These are phyloP conservation scores for Lepus townsendii DNA, from an alignment of 2,797 vertebrate species.

Conservation along the genomic window DNA sequence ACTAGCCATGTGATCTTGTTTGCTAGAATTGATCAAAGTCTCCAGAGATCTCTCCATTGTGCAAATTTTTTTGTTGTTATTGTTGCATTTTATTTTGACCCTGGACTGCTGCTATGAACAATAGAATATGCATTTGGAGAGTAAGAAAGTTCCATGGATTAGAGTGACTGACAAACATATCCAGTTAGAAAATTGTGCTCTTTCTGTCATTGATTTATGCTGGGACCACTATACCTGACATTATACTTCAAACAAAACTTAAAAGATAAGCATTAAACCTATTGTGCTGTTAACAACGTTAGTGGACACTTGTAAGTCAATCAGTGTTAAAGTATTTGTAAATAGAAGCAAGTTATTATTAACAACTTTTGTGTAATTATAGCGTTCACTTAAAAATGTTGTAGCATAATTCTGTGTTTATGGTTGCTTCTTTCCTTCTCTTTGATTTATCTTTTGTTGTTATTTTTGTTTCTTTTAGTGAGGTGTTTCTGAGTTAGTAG, in stretches of 20 bases:
- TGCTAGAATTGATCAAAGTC: slow-evolving; percentile 86
- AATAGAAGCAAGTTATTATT: slow-evolving; percentile 97
- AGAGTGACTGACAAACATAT: slow-evolving; percentile 94
- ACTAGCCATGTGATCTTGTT: slow-evolving; percentile 88
- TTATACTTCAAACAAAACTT: slow-evolving; percentile 91
- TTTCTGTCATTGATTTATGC: slow-evolving; percentile 97
- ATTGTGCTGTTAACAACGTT: slow-evolving; percentile 96
- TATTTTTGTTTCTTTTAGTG: slow-evolving; percentile 87
- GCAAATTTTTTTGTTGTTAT: slow-evolving; percentile 80
- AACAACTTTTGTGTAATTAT: slow-evolving; percentile 97
- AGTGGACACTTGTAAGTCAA: slow-evolving; percentile 97
- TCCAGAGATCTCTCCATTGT: slow-evolving; percentile 87
- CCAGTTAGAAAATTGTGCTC: slow-evolving; percentile 93
- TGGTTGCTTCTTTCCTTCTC: slow-evolving; percentile 88
- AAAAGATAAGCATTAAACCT: slow-evolving; percentile 94
- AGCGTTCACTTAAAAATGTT: slow-evolving; percentile 94
- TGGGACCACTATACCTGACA: slow-evolving; percentile 97
- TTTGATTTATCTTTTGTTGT: slow-evolving; percentile 86
- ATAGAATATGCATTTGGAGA: slow-evolving; percentile 90
- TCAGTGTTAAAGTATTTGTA: slow-evolving; percentile 99
- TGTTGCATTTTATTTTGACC: slow-evolving; percentile 87
- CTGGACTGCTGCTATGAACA: slow-evolving; percentile 92
- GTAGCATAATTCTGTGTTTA: slow-evolving; percentile 92
- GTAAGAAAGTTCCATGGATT: slow-evolving; percentile 87
- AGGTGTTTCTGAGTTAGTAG: slow-evolving; percentile 89